Conservation (phyloP, 2,797 vertebrate species). For the Enteromius anoplus region DNA sequence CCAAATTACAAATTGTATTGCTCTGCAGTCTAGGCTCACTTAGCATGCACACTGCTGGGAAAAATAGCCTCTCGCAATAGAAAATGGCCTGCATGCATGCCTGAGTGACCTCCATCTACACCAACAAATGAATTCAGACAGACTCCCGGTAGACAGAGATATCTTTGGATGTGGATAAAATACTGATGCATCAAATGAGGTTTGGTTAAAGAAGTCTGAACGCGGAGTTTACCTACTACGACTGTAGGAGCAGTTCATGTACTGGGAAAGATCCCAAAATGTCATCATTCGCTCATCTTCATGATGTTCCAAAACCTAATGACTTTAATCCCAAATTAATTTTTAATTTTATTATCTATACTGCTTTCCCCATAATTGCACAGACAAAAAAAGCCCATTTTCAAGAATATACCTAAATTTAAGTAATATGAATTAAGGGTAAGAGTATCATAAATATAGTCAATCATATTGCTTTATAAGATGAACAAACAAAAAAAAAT, state of each 20-base stretch:
- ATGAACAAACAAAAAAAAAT: too few relatives aligned
- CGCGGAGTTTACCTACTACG: background rate
- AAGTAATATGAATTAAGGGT: background rate
- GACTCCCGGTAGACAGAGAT: conserved; percentile 42
- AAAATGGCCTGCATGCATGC: conserved; percentile 56
- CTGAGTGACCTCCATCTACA: conserved; percentile 55
- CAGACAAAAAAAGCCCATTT: background rate
- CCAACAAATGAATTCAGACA: conserved; percentile 55
- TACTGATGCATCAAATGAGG: conserved; percentile 40
- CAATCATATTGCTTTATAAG: background rate
- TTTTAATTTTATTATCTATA: background rate
- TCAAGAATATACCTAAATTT: background rate
- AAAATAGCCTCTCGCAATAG: conserved; percentile 61
- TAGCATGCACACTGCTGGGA: conserved; percentile 69
- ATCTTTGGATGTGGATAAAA: conserved; percentile 30
- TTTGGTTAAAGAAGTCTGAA: background rate
- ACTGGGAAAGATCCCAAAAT: conserved; percentile 4
- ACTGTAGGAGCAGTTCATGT: background rate
- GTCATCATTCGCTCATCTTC: background rate
- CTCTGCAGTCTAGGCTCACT: conserved; percentile 61
- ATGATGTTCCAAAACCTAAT: background rate
- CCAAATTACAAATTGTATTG: conserved; percentile 71
- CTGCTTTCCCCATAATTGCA: background rate
- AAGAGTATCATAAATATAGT: background rate
- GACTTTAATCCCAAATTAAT: background rate